Evolutionary conservation across 2,113 vertebrate genomes (phyloP).

Genomic region (Plotosus lineatus): DNA sequence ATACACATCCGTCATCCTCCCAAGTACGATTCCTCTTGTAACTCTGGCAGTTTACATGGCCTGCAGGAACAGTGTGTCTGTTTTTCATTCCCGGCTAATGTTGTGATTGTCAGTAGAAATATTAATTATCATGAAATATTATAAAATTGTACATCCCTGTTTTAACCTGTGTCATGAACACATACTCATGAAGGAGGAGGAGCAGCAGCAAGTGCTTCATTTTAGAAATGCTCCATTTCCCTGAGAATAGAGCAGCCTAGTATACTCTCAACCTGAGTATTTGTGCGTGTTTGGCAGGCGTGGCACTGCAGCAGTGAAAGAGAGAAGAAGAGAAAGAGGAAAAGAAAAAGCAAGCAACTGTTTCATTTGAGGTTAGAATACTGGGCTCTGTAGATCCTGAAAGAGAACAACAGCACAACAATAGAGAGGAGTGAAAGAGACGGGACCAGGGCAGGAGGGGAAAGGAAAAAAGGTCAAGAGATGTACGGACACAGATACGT

Average conservation of each 20-base stretch:
- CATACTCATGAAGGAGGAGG: background rate
- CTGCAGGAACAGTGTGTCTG: slow-evolving; percentile 32
- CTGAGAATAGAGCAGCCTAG: background rate
- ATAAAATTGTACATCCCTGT: background rate
- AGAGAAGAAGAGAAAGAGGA: slow-evolving; percentile 26
- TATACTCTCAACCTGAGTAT: slow-evolving; percentile 25
- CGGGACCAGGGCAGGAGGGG: background rate
- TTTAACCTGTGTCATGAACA: slow-evolving; percentile 2
- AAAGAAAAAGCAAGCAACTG: slow-evolving; percentile 15
- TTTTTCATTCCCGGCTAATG: slow-evolving; percentile 7
- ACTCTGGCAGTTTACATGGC: slow-evolving; percentile 24
- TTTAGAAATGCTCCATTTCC: slow-evolving; percentile 1
- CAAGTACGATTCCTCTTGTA: background rate
- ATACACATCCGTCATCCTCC: slow-evolving; percentile 22
- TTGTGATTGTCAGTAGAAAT: slow-evolving; percentile 15
- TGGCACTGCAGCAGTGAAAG: slow-evolving; percentile 62
- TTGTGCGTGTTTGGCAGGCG: slow-evolving; percentile 63
- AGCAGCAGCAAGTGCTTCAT: background rate
- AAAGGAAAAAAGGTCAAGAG: slow-evolving; percentile 17
- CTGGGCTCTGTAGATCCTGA: background rate
- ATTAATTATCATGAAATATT: slow-evolving; percentile 7
- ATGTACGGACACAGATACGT: background rate
- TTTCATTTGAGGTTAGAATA: background rate
- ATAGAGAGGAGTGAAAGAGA: background rate
- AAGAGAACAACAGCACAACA: background rate